Conservation (phyloP, 1,140 invertebrate genomes). For the Drosophila ananassae region DNA sequence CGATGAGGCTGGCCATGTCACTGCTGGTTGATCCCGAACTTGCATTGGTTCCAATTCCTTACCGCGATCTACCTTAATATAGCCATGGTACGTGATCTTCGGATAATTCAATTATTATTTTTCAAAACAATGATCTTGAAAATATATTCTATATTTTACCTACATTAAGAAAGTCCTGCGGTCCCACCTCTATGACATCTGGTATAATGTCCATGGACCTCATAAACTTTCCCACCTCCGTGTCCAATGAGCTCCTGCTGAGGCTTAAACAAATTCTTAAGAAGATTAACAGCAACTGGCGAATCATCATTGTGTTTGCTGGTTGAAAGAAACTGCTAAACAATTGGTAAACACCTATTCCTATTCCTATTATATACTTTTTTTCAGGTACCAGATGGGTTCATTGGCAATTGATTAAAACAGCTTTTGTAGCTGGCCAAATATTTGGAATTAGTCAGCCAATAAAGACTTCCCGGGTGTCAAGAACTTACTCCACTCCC, state of each 20-base stretch:
- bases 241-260: constrained; percentile 25
- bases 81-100: constrained; percentile 85
- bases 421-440: constrained; percentile 20
- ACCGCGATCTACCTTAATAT: constrained; percentile 86
- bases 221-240: constrained; percentile 66
- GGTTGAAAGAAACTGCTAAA: background rate
- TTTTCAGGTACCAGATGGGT: background rate
- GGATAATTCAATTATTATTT: background rate
- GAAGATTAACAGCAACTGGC: constrained; percentile 4
- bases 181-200: constrained; percentile 72
- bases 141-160: background rate
- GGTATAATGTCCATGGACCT: constrained; percentile 69
- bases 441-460: constrained; percentile 16
- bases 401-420: constrained; percentile 11
- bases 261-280: background rate
- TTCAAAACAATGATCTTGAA: background rate
- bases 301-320: constrained; percentile 15
- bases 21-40: constrained; percentile 88
- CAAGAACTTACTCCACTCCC: constrained; percentile 13
- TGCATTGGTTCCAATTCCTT: constrained; percentile 88
- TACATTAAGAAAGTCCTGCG: constrained; percentile 77
- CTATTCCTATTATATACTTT: constrained; percentile 28
- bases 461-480: constrained; percentile 15
- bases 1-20: constrained; percentile 87
- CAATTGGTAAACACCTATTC: background rate